A percentile compares a stretch with the other conserved stretches of the same genome.
phyloP scores from a whole-genome alignment of 2,113 vertebrate species.

The Mandrillus leucophaeus region DNA sequence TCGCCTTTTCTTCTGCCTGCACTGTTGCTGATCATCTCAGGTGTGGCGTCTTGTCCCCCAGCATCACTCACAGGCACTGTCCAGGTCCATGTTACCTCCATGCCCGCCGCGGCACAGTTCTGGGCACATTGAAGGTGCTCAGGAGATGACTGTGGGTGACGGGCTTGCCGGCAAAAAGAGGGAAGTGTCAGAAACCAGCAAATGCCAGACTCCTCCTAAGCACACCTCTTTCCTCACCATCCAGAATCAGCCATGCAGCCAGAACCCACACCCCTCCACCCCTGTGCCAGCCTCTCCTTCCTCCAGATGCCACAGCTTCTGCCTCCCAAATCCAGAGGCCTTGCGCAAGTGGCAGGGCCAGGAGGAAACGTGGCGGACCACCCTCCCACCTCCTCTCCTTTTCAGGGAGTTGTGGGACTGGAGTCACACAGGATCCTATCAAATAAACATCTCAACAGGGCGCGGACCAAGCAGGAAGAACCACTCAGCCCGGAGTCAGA shows the following conservation, averaged over 20 bases:
- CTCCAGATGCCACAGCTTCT: not conserved
- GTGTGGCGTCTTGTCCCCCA: not conserved
- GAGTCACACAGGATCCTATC: not conserved
- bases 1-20: not conserved
- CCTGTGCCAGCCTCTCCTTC: not conserved
- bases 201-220: not conserved
- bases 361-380: fast-evolving
- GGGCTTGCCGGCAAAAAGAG: not conserved
- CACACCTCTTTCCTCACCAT: not conserved
- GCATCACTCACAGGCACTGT: fast-evolving
- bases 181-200: not conserved
- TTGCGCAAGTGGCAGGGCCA: not conserved
- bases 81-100: not conserved
- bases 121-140: fast-evolving
- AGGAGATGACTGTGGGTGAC: not conserved
- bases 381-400: not conserved
- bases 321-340: not conserved
- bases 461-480: not conserved
- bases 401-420: not conserved
- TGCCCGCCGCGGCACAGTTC: fast-evolving
- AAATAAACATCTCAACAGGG: not conserved
- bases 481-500: not conserved
- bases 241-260: not conserved
- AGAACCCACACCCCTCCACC: not conserved
- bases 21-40: not conserved